These are phyloP conservation scores for Apodemia zela DNA, from an alignment of 2,888 invertebrate species.

Conservation along the genomic window DNA sequence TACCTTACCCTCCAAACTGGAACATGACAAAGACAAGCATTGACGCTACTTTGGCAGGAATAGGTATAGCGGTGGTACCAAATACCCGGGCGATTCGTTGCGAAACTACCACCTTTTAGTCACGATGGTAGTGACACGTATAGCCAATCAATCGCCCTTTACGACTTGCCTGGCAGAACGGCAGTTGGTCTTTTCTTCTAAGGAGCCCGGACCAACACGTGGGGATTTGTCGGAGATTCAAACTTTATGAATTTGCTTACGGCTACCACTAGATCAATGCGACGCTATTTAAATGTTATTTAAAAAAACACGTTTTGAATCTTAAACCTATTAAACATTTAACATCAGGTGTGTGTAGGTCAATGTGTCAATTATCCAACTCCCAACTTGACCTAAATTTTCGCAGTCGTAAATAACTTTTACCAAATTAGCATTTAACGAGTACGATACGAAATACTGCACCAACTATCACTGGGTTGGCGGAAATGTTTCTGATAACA, in stretches of 20 bases:
- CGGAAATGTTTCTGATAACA: neutral
- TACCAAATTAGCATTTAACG: conserved; percentile 5
- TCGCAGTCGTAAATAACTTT: conserved; percentile 5
- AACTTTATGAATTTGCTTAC: neutral
- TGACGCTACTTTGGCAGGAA: too few relatives aligned
- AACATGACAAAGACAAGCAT: too few relatives aligned
- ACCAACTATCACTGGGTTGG: neutral
- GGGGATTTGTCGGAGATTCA: neutral
- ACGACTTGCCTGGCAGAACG: too few relatives aligned
- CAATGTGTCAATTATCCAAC: conserved; percentile 14
- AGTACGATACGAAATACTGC: conserved; percentile 2
- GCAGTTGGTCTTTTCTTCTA: too few relatives aligned
- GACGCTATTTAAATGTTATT: neutral
- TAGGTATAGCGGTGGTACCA: too few relatives aligned
- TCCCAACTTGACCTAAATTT: conserved; percentile 15
- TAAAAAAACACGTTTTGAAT: neutral
- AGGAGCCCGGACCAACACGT: neutral
- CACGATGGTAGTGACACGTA: too few relatives aligned
- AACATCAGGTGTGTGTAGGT: conserved; percentile 5
- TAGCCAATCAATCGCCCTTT: too few relatives aligned
- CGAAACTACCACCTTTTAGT: too few relatives aligned
- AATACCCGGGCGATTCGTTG: too few relatives aligned
- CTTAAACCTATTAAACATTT: conserved; percentile 1
- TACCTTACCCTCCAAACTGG: too few relatives aligned
- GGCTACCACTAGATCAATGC: neutral